Evolutionary conservation across 1,140 invertebrate genomes (phyloP), one percentile per base, ranked within the genome.

Genomic region (Anastrepha obliqua): DNA sequence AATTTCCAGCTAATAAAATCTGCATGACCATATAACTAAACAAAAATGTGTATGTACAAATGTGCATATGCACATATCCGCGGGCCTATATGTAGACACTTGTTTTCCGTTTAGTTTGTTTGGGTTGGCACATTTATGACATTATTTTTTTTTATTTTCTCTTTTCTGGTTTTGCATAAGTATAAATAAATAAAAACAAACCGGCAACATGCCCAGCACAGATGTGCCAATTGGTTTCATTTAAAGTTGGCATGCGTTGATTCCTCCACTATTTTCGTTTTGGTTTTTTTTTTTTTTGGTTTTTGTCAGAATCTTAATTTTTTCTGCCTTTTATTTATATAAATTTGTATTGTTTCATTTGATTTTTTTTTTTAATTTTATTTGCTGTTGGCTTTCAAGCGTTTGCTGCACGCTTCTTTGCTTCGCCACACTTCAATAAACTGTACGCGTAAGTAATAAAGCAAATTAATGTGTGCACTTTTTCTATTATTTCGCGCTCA

Each of bases 161-260:
- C 42, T 44, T 55, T 55, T 8, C 11, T 55, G 51, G 51, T 11
- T 8, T 55, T 8, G 51, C 51, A 55, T 55, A 55, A 55, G 11
- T 55, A 11, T 55, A 55, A 55, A 55, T 55, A 11, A 55, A 55
- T 29, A 29, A 29, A 29, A 29, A 29, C 29, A 55, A 55, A 29
- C 2, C 74, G 42, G 70, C 47, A 81, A 55, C 74, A 81, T 81
- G 29, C 74, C 51, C 47, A 47, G 44, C 74, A 58, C 74, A 81
- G 74, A 81, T 81, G 74, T 81, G 74, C n/a, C 47, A 81, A 81
- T 81, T 81, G 74, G 47, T 55, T 58, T 58, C 17, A 81, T 81
- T 81, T 81, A 81, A 55, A 81, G 8, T 20, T 55, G 47, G 74
- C 74, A 20, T 81, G 74, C 47, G 47, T 3, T 55, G 44, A 51